phyloP scores from a whole-genome alignment of 53 echinoderm and acorn worm genomes.

The Holothuria scabra region DNA sequence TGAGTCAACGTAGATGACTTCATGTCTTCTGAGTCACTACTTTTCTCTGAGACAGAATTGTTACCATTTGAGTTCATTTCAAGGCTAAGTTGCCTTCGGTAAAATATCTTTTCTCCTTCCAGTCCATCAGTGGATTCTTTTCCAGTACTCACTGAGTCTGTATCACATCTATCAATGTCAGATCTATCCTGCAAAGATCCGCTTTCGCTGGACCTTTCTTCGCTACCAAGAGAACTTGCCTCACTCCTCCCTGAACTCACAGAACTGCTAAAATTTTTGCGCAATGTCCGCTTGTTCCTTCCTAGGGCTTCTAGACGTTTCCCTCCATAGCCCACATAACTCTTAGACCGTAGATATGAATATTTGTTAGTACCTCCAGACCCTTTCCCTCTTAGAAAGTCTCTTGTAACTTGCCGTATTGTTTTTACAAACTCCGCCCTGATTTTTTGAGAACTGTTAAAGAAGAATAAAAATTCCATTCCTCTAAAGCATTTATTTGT shows the following conservation, averaged over 20 bases:
- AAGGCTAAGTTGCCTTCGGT: not conserved
- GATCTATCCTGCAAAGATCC: constrained; percentile 61
- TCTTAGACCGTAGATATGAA: constrained; percentile 68
- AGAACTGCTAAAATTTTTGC: constrained; percentile 72
- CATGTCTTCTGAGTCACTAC: not conserved
- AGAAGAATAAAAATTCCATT: constrained; percentile 5
- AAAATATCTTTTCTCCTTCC: constrained; percentile 23
- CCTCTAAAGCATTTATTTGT: not conserved
- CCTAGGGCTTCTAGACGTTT: constrained; percentile 77
- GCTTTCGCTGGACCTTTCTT: constrained; percentile 84
- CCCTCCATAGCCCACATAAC: constrained; percentile 79
- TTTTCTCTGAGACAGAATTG: not conserved
- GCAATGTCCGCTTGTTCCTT: constrained; percentile 75
- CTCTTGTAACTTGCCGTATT: constrained; percentile 75
- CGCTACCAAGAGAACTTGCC: constrained; percentile 78
- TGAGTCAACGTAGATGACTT: no score
- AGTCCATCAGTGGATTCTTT: constrained; percentile 16
- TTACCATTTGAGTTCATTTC: constrained; percentile 35
- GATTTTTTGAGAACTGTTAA: constrained; percentile 70
- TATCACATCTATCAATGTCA: constrained; percentile 27
- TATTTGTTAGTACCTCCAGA: constrained; percentile 61
- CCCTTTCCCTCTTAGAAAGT: constrained; percentile 76
- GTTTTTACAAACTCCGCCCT: constrained; percentile 80
- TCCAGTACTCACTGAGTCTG: constrained; percentile 38
- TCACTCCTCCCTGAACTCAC: constrained; percentile 64